Evolutionary conservation across 2,888 invertebrate genomes (phyloP).

Genomic region (Heliconius aoede): DNA sequence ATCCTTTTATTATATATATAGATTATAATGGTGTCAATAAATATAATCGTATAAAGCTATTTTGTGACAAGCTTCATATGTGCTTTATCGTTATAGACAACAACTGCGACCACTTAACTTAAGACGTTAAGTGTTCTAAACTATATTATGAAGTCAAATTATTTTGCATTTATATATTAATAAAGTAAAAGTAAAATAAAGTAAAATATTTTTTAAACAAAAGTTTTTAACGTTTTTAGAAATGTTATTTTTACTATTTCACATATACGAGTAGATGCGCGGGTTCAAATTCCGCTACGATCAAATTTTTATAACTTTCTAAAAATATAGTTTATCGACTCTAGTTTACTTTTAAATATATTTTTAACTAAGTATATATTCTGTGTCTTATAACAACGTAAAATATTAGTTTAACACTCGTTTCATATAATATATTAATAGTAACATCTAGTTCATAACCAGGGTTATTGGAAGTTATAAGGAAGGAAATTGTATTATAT

Average conservation of each 20-base stretch:
- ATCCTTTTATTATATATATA: neutral
- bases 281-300: too few species aligned
- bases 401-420: neutral
- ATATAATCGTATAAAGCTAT: neutral
- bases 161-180: too few species aligned
- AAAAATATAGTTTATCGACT: too few species aligned
- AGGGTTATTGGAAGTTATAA: conserved; percentile 1
- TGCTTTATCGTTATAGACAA: neutral
- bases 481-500: conserved; percentile 9
- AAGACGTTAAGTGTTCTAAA: neutral
- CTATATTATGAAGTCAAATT: neutral
- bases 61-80: neutral
- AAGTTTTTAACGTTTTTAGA: too few species aligned
- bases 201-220: too few species aligned
- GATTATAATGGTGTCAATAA: neutral
- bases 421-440: conserved; percentile 1
- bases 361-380: too few species aligned
- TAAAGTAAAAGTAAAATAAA: too few species aligned
- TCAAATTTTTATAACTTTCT: too few species aligned
- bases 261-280: too few species aligned
- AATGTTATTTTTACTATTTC: too few species aligned
- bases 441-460: neutral
- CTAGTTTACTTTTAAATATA: too few species aligned
- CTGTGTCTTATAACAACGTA: too few species aligned
- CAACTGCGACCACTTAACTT: conserved; percentile 15